Conservation (phyloP, 2,797 vertebrate genomes). For the Anabacerthia variegaticeps region DNA sequence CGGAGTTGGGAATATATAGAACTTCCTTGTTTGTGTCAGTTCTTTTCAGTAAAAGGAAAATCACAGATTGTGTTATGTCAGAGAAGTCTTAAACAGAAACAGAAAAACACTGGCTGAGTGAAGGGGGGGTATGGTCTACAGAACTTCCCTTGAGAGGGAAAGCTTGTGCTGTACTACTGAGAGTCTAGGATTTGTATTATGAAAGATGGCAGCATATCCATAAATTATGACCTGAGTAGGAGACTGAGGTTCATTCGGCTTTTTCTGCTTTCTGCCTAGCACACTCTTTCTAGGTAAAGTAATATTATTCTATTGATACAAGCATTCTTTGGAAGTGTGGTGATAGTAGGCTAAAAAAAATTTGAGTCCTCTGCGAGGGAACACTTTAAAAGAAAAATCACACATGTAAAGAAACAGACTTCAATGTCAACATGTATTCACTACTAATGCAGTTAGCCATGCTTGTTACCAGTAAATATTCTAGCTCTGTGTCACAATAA, state of each 20-base stretch:
- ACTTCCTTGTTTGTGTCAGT: background rate
- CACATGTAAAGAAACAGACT: background rate
- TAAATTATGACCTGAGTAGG: background rate
- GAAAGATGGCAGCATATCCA: background rate
- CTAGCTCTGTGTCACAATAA: background rate
- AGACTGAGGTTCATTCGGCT: background rate
- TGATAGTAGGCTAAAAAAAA: background rate
- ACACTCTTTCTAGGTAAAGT: background rate
- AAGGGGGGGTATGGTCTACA: background rate
- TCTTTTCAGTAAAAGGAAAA: background rate
- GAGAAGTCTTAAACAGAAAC: background rate
- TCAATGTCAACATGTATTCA: background rate
- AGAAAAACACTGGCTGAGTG: background rate
- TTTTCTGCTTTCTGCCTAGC: background rate
- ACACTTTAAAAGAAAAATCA: background rate
- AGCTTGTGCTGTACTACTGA: background rate
- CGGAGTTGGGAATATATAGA: background rate
- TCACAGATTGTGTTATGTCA: accelerated
- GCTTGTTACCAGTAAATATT: background rate
- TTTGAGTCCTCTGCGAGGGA: background rate
- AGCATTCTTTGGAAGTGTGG: background rate
- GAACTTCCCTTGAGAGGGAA: background rate
- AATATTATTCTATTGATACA: background rate
- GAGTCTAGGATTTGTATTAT: background rate
- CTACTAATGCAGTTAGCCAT: background rate